A percentile compares a stretch with the other conserved stretches of the same genome.
Conservation (phyloP, 2,888 invertebrate genomes). For the Saturnia japonica region DNA sequence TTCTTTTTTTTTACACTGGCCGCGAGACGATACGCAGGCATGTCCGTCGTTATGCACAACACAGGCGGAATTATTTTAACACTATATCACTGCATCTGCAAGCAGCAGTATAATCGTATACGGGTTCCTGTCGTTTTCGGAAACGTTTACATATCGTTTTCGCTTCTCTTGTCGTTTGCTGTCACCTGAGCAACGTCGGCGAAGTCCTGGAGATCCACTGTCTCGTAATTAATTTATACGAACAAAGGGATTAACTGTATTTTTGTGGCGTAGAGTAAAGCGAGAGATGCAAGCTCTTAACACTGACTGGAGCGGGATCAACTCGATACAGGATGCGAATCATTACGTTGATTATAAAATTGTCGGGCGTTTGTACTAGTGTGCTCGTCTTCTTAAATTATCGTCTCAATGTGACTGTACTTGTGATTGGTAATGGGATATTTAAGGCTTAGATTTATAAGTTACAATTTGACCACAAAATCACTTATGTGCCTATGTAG, state of each 20-base stretch:
- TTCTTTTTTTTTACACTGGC: slow-evolving; percentile 79
- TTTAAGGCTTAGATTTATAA: background rate
- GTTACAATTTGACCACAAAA: background rate
- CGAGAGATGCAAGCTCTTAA: slow-evolving; percentile 64
- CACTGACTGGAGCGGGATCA: slow-evolving; percentile 76
- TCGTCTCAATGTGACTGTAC: slow-evolving; percentile 50
- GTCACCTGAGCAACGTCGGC: slow-evolving; percentile 16
- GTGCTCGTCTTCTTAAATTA: slow-evolving; percentile 68
- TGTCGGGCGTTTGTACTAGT: slow-evolving; percentile 59
- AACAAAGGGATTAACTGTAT: slow-evolving; percentile 27
- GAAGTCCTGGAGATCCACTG: background rate
- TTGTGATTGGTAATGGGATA: slow-evolving; percentile 38
- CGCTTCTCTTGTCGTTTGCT: slow-evolving; percentile 18
- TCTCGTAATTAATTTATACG: background rate
- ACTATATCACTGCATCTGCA: slow-evolving; percentile 70
- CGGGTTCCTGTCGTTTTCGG: slow-evolving; percentile 50
- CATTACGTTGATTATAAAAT: slow-evolving; percentile 80
- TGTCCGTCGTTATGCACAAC: slow-evolving; percentile 67
- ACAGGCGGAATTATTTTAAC: slow-evolving; percentile 51
- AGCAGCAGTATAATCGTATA: slow-evolving; percentile 9
- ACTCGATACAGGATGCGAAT: slow-evolving; percentile 69
- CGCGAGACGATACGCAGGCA: slow-evolving; percentile 73
- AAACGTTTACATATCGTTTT: slow-evolving; percentile 27
- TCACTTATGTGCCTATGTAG: background rate
- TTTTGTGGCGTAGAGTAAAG: slow-evolving; percentile 41